A percentile compares a stretch with the other conserved stretches of the same genome.
phyloP scores from a whole-genome alignment of 1,140 invertebrate genomes.

The Bombus consobrinus region DNA sequence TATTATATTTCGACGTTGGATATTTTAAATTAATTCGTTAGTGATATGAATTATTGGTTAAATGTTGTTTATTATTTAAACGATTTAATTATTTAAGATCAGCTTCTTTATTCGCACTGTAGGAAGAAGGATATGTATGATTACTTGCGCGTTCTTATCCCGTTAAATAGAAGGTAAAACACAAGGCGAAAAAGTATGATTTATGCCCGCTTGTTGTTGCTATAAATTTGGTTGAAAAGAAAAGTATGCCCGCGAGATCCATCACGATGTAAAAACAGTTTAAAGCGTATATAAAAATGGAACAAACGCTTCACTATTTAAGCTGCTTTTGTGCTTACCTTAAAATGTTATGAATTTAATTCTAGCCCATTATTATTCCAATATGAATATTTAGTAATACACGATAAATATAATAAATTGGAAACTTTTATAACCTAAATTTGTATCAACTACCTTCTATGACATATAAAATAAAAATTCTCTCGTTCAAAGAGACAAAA shows the following conservation, averaged over 20 bases:
- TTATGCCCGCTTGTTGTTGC: background rate
- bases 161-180: background rate
- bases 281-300: background rate
- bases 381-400: background rate
- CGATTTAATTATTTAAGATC: background rate
- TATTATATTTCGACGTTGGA: too few species aligned
- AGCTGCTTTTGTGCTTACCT: background rate
- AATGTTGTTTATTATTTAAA: background rate
- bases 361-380: background rate
- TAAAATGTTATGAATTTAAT: background rate
- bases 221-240: background rate
- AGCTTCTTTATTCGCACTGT: background rate
- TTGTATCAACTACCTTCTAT: too few species aligned
- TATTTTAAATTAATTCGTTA: background rate
- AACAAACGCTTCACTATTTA: background rate
- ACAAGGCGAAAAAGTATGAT: constrained; percentile 1
- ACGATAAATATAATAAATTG: background rate
- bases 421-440: background rate
- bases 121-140: background rate
- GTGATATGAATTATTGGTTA: background rate
- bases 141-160: background rate
- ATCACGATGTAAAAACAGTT: background rate
- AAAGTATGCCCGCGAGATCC: background rate
- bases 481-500: background rate
- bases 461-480: too few species aligned